phyloP scores from a whole-genome alignment of 2,888 invertebrate genomes.

The Eupeodes luniger region DNA sequence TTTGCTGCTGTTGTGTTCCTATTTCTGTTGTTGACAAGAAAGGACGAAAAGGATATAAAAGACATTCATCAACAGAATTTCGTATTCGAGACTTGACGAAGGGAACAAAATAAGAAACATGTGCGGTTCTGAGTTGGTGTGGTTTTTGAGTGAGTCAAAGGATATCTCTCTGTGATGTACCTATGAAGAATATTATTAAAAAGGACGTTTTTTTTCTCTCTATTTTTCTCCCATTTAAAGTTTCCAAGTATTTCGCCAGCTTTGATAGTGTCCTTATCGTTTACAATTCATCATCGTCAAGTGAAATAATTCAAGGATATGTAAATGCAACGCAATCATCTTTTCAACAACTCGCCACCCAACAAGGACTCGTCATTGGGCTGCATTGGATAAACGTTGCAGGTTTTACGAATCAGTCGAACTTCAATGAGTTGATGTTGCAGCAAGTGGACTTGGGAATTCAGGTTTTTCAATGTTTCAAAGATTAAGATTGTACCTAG shows the following conservation, averaged over 20 bases:
- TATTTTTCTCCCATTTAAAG: slow-evolving; percentile 70
- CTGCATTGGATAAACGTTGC: slow-evolving; percentile 82
- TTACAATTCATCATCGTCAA: slow-evolving; percentile 77
- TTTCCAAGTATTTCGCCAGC: slow-evolving; percentile 79
- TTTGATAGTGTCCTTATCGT: slow-evolving; percentile 81
- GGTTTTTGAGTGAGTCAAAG: slow-evolving; percentile 59
- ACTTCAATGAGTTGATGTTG: slow-evolving; percentile 78
- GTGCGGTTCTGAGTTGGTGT: slow-evolving; percentile 49
- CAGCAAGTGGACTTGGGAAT: slow-evolving; percentile 79
- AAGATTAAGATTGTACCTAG: neutral
- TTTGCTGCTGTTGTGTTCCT: neutral
- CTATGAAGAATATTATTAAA: neutral
- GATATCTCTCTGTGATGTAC: neutral
- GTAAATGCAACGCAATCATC: slow-evolving; percentile 79
- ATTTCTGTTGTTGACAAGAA: slow-evolving; percentile 37
- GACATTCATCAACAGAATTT: neutral
- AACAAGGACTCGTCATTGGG: slow-evolving; percentile 73
- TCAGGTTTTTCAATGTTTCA: slow-evolving; percentile 78
- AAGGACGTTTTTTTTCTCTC: neutral
- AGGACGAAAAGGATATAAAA: slow-evolving; percentile 47
- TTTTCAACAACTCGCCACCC: slow-evolving; percentile 76
- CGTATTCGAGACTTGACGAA: slow-evolving; percentile 3
- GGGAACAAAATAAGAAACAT: slow-evolving; percentile 4
- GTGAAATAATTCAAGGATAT: slow-evolving; percentile 77
- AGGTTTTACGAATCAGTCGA: slow-evolving; percentile 67